Evolutionary conservation across 2,797 vertebrate genomes (phyloP), one percentile per base, ranked within the genome.

Genomic region (Sebastolobus altivelis): DNA sequence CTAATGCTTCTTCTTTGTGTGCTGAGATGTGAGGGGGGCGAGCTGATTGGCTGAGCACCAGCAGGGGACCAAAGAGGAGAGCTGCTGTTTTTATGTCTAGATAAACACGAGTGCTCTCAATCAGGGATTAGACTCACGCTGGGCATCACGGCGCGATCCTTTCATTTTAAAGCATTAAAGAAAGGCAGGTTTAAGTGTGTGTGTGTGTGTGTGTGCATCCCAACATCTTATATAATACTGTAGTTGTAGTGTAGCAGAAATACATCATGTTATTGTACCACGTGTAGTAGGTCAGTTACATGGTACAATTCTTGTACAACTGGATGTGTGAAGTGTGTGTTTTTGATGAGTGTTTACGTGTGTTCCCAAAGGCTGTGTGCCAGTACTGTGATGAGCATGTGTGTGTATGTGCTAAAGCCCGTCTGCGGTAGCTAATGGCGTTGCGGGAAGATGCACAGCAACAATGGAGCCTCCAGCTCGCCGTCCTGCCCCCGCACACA

Each of bases 381-480:
- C 56, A 22, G 37, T 29, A 43, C 35, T 58, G 20, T 49, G 59
- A 38, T 52, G 54, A 31, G n/a, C 37, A 5, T 56, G 58, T 71
- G 58, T 70, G 69, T 69, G 56, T 61, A 31, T 16, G 61, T 25
- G 52, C n/a, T 10, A 25, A 9, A 56, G 72, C 49, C 33, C 49
- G 74, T 69, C 38, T 35, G 79, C 61, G 49, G 74, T 65, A 33
- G 75, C 71, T 88, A 91, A 87, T 88, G 81, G 82, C 38, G 68
- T 82, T 65, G 81, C 29, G n/a, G 74, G 72, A 82, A 80, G 90
- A 92, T 93, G 92, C 89, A 82, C 92, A 80, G 85, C 87, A 89
- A 94, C 93, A 95, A 94, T 89, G 81, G 90, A 83, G 63, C 87
- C 86, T 85, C 56, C 61, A 81, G 87, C 78, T 86, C 54, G 16